Base-by-base conservation (phyloP, 2,797 vertebrate genomes). In the Lagocephalus sceleratus region DNA sequence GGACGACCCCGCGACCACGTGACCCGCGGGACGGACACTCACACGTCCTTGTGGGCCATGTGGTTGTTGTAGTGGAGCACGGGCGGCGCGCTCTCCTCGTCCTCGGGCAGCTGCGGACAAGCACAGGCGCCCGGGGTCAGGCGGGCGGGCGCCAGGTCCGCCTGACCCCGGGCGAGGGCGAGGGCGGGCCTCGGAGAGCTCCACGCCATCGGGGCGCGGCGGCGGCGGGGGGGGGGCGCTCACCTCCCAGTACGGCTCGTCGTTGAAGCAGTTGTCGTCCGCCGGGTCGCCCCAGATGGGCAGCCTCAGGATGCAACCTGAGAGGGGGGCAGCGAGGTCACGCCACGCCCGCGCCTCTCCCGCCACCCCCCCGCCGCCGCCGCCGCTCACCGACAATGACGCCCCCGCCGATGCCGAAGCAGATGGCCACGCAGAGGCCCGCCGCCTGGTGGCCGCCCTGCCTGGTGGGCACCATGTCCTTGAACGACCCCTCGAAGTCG, bases 231-330 rank as follows among this genome's bases (percentile, higher is more conserved):
- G n/a, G n/a, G n/a, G n/a, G n/a, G n/a, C n/a, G 41, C 77, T 91
- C 69, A 97, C 97, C 94, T 98, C 94, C 96, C 97, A 98, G 81
- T 98, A 99, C 2, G 89, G 0, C 2, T 83, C 88, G 26, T 99
- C 97, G 40, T 97, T 92, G 69, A 94, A 98, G 85, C 97, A 99
- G 71, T 92, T 92, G 73, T 96, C 93, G 53, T 95, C 94, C 0
- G 92, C 83, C 0, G 93, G 68, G 46, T 97, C 94, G 3, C 94
- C 95, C 95, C 95, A 98, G 60, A 98, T 67, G 0, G 96, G 95
- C 47, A 98, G 70, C 78, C 93, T 94, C 73, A 99, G 82, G 63
- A 99, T 90, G 59, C 87, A 73, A 11, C 96, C 97, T 99, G 61
- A 46, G n/a, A 53, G 46, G 8, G n/a, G n/a, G n/a, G n/a, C n/a